A percentile compares a stretch with the other conserved stretches of the same genome.
phyloP scores from a whole-genome alignment of 2,113 vertebrate species.

The Capricornis sumatraensis region DNA sequence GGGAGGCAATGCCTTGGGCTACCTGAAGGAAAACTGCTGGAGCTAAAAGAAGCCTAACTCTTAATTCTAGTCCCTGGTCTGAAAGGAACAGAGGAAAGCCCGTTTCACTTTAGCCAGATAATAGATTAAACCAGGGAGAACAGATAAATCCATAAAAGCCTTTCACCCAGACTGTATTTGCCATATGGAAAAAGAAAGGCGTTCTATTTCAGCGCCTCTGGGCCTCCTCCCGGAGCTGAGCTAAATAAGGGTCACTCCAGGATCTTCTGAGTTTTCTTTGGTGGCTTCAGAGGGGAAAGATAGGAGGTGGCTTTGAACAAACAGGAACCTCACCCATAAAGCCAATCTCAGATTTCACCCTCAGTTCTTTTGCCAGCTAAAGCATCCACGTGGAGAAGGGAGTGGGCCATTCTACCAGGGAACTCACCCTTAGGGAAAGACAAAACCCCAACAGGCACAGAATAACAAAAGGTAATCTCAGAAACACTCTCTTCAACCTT shows the following conservation, averaged over 20 bases:
- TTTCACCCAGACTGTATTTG: not conserved
- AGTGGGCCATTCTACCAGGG: conserved; percentile 12
- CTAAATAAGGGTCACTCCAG: conserved; percentile 62
- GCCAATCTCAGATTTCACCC: conserved; percentile 68
- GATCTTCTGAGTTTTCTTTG: conserved; percentile 70
- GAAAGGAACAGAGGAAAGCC: not conserved
- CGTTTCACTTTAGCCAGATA: not conserved
- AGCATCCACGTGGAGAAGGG: not conserved
- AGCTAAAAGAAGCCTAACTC: not conserved
- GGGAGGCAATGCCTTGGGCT: not conserved
- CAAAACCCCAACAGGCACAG: not conserved
- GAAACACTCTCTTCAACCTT: conserved; percentile 15
- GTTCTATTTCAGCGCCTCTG: not conserved
- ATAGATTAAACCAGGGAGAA: not conserved
- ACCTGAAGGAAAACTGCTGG: not conserved
- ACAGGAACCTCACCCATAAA: conserved; percentile 71
- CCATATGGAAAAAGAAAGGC: not conserved
- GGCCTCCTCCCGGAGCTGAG: conserved; percentile 21
- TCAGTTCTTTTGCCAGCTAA: conserved; percentile 61
- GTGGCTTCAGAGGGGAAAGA: conserved; percentile 53
- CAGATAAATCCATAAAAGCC: not conserved
- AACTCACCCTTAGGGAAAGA: conserved; percentile 43
- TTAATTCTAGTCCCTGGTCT: not conserved
- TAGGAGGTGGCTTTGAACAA: conserved; percentile 62
- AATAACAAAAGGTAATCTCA: conserved; percentile 16